Evolutionary conservation across 2,888 invertebrate genomes (phyloP), one percentile per base, ranked within the genome.

Genomic region (Coremacera marginata): DNA sequence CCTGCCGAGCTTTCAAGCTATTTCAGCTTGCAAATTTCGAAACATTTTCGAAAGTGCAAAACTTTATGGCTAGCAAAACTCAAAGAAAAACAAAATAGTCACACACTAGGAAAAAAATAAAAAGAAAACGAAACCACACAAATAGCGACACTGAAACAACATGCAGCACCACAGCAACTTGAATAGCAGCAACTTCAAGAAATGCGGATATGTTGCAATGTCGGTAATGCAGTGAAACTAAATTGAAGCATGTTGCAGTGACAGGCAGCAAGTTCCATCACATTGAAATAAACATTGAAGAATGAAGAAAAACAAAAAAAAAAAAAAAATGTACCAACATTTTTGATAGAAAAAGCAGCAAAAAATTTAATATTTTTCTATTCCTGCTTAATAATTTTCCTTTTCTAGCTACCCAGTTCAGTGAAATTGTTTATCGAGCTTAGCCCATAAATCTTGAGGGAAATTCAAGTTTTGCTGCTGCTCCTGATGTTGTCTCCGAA

Each of bases 131-230:
- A 4, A 31, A 31, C 31, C 31, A 14, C 44, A 44, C 16, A 19
- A 67, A 60, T 14, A 78, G 71, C 78, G 78, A 80, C 78, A 78
- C 77, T 77, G 71, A 80, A 80, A 80, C 78, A 72, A 78, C 77
- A 80, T 80, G 78, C 27, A 49, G 34, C 34, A 62, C 16, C 19
- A 72, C 19, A 27, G 8, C 49, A 51, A 70, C 70, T n/a, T n/a
- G n/a, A n/a, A n/a, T n/a, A 22, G 37, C 44, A 37, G 34, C 44
- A 68, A 65, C 72, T 70, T 67, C 67, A 78, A 67, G 67, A 74
- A 78, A 77, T 78, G 74, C 77, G 76, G 78, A 77, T 75, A 77
- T 74, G 78, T 62, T 72, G 70, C 70, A 77, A 77, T 75, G 77
- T 77, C 77, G 75, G 78, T 80, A 80, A 80, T 77, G 78, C 76